Conservation (phyloP, 2,797 vertebrate species). For the Cirrhinus molitorella region DNA sequence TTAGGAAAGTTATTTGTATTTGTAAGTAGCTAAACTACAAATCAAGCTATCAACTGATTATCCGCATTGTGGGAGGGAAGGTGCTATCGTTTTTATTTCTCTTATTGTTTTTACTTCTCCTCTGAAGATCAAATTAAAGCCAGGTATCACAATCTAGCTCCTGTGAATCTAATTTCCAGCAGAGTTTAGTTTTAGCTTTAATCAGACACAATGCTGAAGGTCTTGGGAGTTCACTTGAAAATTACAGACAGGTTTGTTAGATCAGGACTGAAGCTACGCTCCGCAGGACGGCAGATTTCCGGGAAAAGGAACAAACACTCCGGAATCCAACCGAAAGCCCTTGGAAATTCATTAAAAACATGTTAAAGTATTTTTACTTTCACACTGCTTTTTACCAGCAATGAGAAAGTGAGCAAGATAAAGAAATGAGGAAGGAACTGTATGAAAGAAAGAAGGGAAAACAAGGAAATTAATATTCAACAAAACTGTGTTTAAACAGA, state of each 20-base stretch:
- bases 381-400: background rate
- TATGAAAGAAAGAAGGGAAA: slow-evolving; percentile 9
- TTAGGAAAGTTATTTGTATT: background rate
- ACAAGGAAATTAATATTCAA: background rate
- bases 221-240: slow-evolving; percentile 6
- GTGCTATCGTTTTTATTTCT: background rate
- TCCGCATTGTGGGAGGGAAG: background rate
- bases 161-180: slow-evolving; percentile 1
- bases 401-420: background rate
- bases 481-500: no score
- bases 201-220: slow-evolving; percentile 20
- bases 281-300: background rate
- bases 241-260: slow-evolving; percentile 7
- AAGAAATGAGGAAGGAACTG: background rate
- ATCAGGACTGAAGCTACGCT: background rate
- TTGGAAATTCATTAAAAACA: slow-evolving; percentile 22
- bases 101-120: background rate
- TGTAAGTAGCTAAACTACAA: slow-evolving; percentile 1
- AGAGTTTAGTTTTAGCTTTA: background rate
- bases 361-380: background rate
- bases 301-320: background rate
- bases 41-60: background rate
- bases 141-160: background rate
- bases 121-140: background rate
- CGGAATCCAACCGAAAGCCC: background rate